phyloP scores from a whole-genome alignment of 2,113 vertebrate genomes.

The Leptobrachium leishanense region DNA sequence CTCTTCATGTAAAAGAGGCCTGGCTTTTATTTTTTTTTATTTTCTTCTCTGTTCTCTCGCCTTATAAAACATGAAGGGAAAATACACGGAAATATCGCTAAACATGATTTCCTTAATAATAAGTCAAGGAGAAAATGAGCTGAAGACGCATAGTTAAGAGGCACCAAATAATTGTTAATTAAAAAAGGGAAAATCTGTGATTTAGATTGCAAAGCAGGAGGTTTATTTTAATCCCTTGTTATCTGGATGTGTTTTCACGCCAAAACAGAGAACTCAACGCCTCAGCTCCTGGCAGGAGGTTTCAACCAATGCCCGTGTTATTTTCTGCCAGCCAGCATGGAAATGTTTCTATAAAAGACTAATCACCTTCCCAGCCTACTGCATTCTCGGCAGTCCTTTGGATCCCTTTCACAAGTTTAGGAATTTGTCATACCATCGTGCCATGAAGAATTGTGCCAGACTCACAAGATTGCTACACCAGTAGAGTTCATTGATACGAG shows the following conservation, averaged over 20 bases:
- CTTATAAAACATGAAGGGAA: not conserved
- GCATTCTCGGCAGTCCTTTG: constrained; percentile 13
- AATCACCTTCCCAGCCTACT: constrained; percentile 23
- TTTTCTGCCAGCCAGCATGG: constrained; percentile 50
- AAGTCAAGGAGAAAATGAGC: not conserved
- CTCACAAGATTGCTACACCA: constrained; percentile 51
- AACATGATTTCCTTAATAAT: constrained; percentile 10
- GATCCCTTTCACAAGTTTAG: constrained; percentile 4
- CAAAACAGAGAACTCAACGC: constrained; percentile 48
- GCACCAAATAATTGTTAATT: constrained; percentile 38
- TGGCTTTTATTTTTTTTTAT: not conserved
- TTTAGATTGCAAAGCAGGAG: constrained; percentile 12
- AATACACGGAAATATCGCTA: not conserved
- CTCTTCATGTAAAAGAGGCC: constrained; percentile 11
- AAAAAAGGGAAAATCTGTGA: constrained; percentile 7
- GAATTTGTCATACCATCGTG: constrained; percentile 33
- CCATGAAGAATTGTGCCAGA: constrained; percentile 44
- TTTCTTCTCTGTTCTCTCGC: not conserved
- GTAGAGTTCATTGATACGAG: constrained; percentile 8
- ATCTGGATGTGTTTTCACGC: constrained; percentile 30
- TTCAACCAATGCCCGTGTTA: constrained; percentile 39
- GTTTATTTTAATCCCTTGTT: constrained; percentile 46
- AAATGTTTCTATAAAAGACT: constrained; percentile 46
- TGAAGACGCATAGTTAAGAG: constrained; percentile 8
- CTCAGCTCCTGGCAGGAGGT: constrained; percentile 45